Percentiles rank a stretch among this genome's conserved stretches.
Evolutionary conservation across 2,888 invertebrate genomes (phyloP).

Genomic region (Protophormia terraenovae): DNA sequence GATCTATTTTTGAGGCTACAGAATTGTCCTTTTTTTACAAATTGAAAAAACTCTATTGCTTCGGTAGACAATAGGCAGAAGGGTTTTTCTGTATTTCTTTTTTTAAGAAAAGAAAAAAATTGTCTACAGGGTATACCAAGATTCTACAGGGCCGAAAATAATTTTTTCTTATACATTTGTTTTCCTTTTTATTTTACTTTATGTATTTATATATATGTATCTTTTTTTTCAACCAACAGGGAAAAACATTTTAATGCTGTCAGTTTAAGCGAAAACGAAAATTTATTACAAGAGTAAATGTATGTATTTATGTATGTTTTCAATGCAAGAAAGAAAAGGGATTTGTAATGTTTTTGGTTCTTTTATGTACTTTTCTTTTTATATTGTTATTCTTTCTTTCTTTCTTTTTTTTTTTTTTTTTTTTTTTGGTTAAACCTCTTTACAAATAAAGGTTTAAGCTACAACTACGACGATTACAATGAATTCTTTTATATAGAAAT

Average conservation of each 20-base stretch:
- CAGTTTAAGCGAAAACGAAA: constrained; percentile 63
- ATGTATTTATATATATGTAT: neutral
- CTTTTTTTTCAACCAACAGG: constrained; percentile 42
- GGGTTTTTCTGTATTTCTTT: neutral
- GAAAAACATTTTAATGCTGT: constrained; percentile 62
- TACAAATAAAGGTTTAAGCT: constrained; percentile 58
- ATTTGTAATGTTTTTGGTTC: constrained; percentile 58
- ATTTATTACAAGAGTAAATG: constrained; percentile 61
- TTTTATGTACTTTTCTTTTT: neutral
- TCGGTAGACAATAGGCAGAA: constrained; percentile 1
- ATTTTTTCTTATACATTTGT: neutral
- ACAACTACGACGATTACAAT: constrained; percentile 28
- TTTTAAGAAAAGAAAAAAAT: neutral
- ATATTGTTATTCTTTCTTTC: no score
- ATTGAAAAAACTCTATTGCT: neutral
- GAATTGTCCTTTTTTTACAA: constrained; percentile 9
- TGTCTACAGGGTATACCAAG: constrained; percentile 34
- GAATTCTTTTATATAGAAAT: constrained; percentile 22
- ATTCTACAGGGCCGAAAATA: constrained; percentile 31
- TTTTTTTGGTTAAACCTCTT: constrained; percentile 50
- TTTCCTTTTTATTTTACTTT: constrained; percentile 17
- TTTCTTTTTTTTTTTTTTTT: neutral
- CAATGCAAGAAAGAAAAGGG: constrained; percentile 49
- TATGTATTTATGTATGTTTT: constrained; percentile 41
- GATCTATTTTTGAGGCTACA: constrained; percentile 14